phyloP scores from a whole-genome alignment of 1,140 invertebrate species.

The Lysiphlebus fabarum region DNA sequence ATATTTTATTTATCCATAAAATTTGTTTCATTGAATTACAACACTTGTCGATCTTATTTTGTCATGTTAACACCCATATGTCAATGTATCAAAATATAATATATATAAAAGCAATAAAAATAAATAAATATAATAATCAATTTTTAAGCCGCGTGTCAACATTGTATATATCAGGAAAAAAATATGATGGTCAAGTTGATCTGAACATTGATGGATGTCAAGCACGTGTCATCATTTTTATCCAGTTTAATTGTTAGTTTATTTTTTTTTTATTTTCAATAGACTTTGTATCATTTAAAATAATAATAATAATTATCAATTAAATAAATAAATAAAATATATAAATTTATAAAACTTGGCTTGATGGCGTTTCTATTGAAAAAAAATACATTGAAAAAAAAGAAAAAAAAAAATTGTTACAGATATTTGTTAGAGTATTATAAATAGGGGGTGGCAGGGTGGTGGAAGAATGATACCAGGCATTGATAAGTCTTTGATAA shows the following conservation, averaged over 20 bases:
- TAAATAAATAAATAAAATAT: too few species aligned
- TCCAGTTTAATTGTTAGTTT: conserved; percentile 9
- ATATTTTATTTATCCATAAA: too few species aligned
- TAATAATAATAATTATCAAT: too few species aligned
- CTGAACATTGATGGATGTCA: conserved; percentile 39
- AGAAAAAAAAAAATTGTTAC: not conserved
- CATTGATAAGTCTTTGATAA: conserved; percentile 41
- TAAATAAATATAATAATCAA: conserved; percentile 28
- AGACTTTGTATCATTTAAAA: too few species aligned
- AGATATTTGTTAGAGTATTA: conserved; percentile 6
- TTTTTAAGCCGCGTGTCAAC: conserved; percentile 42
- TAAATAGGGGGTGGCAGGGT: conserved; percentile 3
- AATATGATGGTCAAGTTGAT: conserved; percentile 29
- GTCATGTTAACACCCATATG: conserved; percentile 1
- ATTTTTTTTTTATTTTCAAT: too few species aligned
- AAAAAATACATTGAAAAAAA: conserved; percentile 9
- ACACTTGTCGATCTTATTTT: conserved; percentile 14
- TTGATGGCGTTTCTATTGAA: not conserved
- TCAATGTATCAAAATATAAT: too few species aligned
- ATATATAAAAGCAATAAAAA: too few species aligned
- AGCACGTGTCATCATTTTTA: conserved; percentile 35
- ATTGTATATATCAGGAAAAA: not conserved
- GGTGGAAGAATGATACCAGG: conserved; percentile 15
- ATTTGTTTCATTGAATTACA: not conserved
- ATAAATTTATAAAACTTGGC: too few species aligned